A percentile compares a stretch with the other conserved stretches of the same genome.
These are phyloP conservation scores for Megamerina dolium DNA, from an alignment of 2,888 invertebrate genomes.

Conservation along the genomic window DNA sequence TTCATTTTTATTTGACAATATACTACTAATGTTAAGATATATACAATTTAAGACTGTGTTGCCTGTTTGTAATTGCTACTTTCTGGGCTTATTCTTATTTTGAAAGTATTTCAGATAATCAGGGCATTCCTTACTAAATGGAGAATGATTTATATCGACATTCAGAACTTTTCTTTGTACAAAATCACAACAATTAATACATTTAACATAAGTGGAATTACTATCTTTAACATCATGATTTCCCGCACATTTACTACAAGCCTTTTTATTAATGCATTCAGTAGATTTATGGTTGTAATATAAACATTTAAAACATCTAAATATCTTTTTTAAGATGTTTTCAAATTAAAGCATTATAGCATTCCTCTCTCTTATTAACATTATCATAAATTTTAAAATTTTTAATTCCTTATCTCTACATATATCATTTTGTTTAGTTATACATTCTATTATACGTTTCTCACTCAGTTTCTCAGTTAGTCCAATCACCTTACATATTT, in stretches of 20 bases:
- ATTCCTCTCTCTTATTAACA: background rate
- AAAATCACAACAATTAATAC: too few relatives aligned
- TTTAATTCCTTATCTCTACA: background rate
- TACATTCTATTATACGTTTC: background rate
- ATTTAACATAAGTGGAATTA: background rate
- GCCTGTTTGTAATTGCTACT: too few relatives aligned
- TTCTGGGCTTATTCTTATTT: too few relatives aligned
- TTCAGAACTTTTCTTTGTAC: too few relatives aligned
- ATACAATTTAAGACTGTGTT: too few relatives aligned
- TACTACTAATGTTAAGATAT: too few relatives aligned
- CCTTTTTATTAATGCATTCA: conserved; percentile 1
- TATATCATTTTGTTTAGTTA: background rate
- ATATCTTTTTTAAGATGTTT: background rate
- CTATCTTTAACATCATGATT: too few relatives aligned
- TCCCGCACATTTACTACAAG: background rate
- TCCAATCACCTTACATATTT: background rate
- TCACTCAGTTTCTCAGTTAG: background rate
- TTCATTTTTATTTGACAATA: background rate
- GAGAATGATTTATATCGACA: too few relatives aligned
- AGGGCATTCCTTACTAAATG: too few relatives aligned
- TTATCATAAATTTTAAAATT: background rate
- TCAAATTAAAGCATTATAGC: conserved; percentile 4
- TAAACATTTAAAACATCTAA: background rate
- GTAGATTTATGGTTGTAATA: background rate
- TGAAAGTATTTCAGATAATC: too few relatives aligned